Percentiles rank a stretch among this genome's conserved stretches.
These are phyloP conservation scores for Acleris literana DNA, from an alignment of 2,888 invertebrate genomes.

Conservation along the genomic window DNA sequence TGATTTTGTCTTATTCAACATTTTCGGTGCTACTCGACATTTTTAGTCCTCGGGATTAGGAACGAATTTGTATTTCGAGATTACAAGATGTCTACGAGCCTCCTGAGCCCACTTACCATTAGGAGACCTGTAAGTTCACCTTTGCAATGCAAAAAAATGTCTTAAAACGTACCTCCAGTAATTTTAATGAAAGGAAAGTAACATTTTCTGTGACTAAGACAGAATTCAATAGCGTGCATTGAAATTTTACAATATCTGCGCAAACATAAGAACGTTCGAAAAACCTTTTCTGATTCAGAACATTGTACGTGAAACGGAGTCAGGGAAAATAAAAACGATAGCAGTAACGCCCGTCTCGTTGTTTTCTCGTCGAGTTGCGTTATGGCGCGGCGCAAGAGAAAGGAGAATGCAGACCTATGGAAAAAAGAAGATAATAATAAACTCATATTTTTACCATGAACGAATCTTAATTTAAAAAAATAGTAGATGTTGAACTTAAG, in stretches of 20 bases:
- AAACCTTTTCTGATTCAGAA: constrained; percentile 35
- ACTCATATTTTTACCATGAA: too few relatives aligned
- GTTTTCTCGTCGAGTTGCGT: constrained; percentile 35
- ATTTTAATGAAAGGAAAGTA: background rate
- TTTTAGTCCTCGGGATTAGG: too few relatives aligned
- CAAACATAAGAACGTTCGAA: constrained; percentile 32
- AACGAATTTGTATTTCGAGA: too few relatives aligned
- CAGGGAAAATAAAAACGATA: constrained; percentile 40
- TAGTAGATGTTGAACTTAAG: too few relatives aligned
- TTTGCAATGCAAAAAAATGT: background rate
- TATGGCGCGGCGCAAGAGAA: constrained; percentile 10
- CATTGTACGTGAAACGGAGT: constrained; percentile 37
- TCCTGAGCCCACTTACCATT: too few relatives aligned
- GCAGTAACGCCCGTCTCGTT: constrained; percentile 38
- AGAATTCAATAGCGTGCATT: constrained; percentile 22
- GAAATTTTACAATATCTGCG: constrained; percentile 25
- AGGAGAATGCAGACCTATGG: background rate
- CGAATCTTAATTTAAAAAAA: too few relatives aligned
- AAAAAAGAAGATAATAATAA: too few relatives aligned
- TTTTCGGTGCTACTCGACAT: too few relatives aligned
- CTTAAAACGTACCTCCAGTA: background rate
- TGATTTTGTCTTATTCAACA: too few relatives aligned
- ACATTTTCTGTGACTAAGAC: constrained; percentile 4
- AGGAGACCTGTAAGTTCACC: too few relatives aligned
- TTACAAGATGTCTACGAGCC: too few relatives aligned